These are phyloP conservation scores for Micrastur ruficollis DNA, from an alignment of 2,797 vertebrate species.

Conservation along the genomic window DNA sequence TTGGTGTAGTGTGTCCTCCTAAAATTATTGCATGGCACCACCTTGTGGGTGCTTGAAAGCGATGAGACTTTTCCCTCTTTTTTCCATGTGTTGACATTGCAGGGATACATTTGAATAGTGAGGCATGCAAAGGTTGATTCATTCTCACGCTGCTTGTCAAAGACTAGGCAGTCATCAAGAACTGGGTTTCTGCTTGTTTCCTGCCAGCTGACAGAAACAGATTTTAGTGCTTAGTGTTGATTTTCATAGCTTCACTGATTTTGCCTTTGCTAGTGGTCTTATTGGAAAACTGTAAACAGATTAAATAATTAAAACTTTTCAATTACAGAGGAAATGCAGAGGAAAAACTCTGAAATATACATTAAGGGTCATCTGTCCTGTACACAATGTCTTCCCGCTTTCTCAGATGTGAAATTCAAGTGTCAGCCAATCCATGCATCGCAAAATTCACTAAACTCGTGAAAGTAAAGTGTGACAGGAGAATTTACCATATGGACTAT, in stretches of 20 bases:
- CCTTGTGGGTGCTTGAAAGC: constrained; percentile 3
- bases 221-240: neutral
- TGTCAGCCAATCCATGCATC: neutral
- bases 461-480: neutral
- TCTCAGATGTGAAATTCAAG: neutral
- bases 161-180: neutral
- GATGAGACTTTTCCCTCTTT: neutral
- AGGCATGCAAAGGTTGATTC: neutral
- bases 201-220: neutral
- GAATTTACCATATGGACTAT: neutral
- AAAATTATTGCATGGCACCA: constrained; percentile 54
- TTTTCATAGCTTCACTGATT: neutral
- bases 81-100: neutral
- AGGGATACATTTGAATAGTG: neutral
- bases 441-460: neutral
- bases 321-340: neutral
- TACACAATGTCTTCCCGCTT: neutral
- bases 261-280: neutral
- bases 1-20: neutral
- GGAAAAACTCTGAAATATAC: neutral
- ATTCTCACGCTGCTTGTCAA: neutral
- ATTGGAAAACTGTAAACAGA: neutral
- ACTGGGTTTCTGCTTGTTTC: neutral
- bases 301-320: neutral
- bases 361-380: neutral